Evolutionary conservation across 2,888 invertebrate genomes (phyloP).

Genomic region (Philhelius pedissequus): DNA sequence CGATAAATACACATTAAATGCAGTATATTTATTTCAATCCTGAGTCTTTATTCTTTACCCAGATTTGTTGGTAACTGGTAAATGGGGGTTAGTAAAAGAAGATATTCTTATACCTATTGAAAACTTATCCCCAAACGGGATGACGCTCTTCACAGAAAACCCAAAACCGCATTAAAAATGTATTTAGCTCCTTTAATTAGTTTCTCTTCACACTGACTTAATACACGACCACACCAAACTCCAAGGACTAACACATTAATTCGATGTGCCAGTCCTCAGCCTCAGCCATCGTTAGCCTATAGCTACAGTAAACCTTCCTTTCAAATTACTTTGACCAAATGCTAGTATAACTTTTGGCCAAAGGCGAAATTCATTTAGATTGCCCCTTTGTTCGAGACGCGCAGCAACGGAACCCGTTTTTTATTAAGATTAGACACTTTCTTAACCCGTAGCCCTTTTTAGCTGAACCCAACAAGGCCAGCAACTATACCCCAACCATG

Average conservation of each 20-base stretch:
- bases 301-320: background rate
- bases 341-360: slow-evolving; percentile 59
- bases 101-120: too few relatives aligned
- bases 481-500: background rate
- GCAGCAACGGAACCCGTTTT: slow-evolving; percentile 48
- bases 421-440: slow-evolving; percentile 70
- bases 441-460: slow-evolving; percentile 68
- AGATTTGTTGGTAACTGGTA: too few relatives aligned
- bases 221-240: slow-evolving; percentile 59
- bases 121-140: slow-evolving; percentile 14
- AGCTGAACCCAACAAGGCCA: too few relatives aligned
- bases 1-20: too few relatives aligned
- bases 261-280: slow-evolving; percentile 50
- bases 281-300: background rate
- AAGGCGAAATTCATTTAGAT: slow-evolving; percentile 70
- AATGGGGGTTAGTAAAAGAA: too few relatives aligned
- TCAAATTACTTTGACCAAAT: slow-evolving; percentile 64
- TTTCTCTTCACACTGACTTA: slow-evolving; percentile 67
- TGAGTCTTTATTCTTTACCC: too few relatives aligned
- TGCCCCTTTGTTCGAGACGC: slow-evolving; percentile 57
- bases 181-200: slow-evolving; percentile 71
- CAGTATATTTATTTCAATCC: too few relatives aligned
- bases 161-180: slow-evolving; percentile 71
- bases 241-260: slow-evolving; percentile 62
- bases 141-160: slow-evolving; percentile 51